Base-by-base conservation (phyloP, 2,113 vertebrate genomes). In the Micronycteris hirsuta region DNA sequence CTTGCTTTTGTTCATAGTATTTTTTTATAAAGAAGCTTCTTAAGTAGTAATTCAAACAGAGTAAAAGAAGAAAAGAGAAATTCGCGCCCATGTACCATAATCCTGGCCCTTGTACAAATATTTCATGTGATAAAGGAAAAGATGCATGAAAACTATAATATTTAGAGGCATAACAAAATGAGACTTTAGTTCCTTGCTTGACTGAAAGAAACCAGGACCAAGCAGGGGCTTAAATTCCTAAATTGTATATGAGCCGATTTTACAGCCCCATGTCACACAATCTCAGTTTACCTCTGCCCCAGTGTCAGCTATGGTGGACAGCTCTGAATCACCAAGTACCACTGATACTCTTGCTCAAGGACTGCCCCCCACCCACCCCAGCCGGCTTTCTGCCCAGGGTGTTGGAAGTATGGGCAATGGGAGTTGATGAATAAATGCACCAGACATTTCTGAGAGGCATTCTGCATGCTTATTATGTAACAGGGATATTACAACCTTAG, bases 21-120 rank as follows among this genome's bases (percentile, higher is more conserved):
- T 88, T 92, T n/a, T 83, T 92, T 73, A n/a, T 33, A 88, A 92
- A 95, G 47, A 68, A 17, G 41, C 43, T 77, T 84, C 16, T 73
- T 45, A 68, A 77, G 36, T 61, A 92, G 9, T 9, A 33, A 49
- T 61, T 24, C 12, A 67, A 74, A 15, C 4, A 74, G 16, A 12
- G n/a, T 38, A 36, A 78, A 49, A 41, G n/a, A 76, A 83, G 52
- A 71, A 86, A 94, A 77, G 5, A 28, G 36, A 54, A 65, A 54
- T 36, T 17, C 76, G 67, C 31, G 24, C 3, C n/a, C n/a, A 63
- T 63, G 63, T 8, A 16, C 52, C 74, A 63, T 49, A 91, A 91
- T 47, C 31, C 43, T 56, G 52, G 36, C 20, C 31, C 24, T 81
- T 36, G 13, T 52, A 24, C 9, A 54, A 81, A 47, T 20, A 80